Evolutionary conservation across 2,797 vertebrate genomes (phyloP).

Genomic region (Lophius americanus): DNA sequence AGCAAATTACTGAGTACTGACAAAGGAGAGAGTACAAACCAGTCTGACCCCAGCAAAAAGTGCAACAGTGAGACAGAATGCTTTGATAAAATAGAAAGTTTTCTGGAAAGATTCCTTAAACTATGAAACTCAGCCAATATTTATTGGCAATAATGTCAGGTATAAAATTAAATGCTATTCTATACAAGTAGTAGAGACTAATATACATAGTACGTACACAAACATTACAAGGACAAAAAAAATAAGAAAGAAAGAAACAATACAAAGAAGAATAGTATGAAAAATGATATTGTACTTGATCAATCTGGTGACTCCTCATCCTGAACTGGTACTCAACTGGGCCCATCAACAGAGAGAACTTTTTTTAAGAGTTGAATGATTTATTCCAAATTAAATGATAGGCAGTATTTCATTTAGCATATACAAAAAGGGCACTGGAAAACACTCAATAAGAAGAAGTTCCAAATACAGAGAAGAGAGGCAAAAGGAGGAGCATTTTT

Average conservation of each 20-base stretch:
- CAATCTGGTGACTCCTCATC: slow-evolving; percentile 1
- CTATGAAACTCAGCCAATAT: slow-evolving; percentile 43
- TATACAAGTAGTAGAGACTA: slow-evolving; percentile 64
- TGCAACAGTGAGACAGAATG: slow-evolving; percentile 69
- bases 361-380: neutral
- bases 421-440: slow-evolving; percentile 14
- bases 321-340: slow-evolving; percentile 16
- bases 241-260: slow-evolving; percentile 28
- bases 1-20: slow-evolving; percentile 29
- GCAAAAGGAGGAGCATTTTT: slow-evolving; percentile 30
- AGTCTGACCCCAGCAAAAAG: slow-evolving; percentile 67
- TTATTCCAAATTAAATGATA: slow-evolving; percentile 16
- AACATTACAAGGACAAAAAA: slow-evolving; percentile 43
- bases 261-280: slow-evolving; percentile 26
- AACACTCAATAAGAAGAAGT: slow-evolving; percentile 25
- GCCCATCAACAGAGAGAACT: slow-evolving; percentile 16
- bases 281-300: slow-evolving; percentile 15
- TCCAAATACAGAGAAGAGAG: slow-evolving; percentile 58
- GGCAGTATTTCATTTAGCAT: slow-evolving; percentile 20
- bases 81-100: slow-evolving; percentile 38
- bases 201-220: slow-evolving; percentile 52
- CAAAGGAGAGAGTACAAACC: slow-evolving; percentile 30
- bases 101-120: slow-evolving; percentile 29
- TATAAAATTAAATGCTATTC: slow-evolving; percentile 77
- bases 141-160: slow-evolving; percentile 57